These are phyloP conservation scores for Thalassaphorura encarpata DNA, from an alignment of 1,140 invertebrate species.

Conservation along the genomic window DNA sequence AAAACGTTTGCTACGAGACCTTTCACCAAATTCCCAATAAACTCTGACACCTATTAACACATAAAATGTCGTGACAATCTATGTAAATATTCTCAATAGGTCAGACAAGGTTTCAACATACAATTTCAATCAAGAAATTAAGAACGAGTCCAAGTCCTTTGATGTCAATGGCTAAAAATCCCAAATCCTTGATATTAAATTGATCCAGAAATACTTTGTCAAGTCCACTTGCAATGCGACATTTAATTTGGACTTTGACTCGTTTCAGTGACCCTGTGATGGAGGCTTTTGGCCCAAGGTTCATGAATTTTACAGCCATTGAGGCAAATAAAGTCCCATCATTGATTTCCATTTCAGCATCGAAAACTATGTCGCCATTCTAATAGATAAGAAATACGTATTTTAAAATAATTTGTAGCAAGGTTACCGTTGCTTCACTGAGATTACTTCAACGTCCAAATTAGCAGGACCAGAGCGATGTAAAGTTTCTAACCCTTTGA, in stretches of 20 bases:
- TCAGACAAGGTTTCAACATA: slow-evolving; percentile 6
- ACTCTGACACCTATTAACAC: not conserved
- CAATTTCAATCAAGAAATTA: slow-evolving; percentile 20
- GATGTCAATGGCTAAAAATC: slow-evolving; percentile 12
- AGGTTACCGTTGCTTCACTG: not conserved
- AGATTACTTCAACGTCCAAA: slow-evolving; percentile 5
- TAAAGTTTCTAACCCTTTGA: slow-evolving; percentile 13
- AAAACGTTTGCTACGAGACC: not conserved
- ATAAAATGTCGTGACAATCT: not conserved
- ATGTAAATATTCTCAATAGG: no score
- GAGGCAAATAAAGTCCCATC: slow-evolving; percentile 1
- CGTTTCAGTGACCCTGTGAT: slow-evolving; percentile 8
- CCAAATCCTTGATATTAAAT: slow-evolving; percentile 18
- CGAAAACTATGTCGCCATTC: slow-evolving; percentile 18
- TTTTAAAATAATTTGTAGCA: not conserved
- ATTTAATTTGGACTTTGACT: slow-evolving; percentile 2
- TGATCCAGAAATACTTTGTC: slow-evolving; percentile 4
- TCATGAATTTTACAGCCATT: slow-evolving; percentile 16
- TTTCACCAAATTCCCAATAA: not conserved
- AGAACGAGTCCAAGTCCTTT: slow-evolving; percentile 21
- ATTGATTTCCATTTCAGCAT: slow-evolving; percentile 17
- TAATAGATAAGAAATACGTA: not conserved
- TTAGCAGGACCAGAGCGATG: slow-evolving; percentile 20
- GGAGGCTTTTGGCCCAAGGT: slow-evolving; percentile 12
- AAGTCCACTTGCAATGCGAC: slow-evolving; percentile 1